Evolutionary conservation across 2,797 vertebrate species (phyloP).

Genomic region (Apogon talboti): DNA sequence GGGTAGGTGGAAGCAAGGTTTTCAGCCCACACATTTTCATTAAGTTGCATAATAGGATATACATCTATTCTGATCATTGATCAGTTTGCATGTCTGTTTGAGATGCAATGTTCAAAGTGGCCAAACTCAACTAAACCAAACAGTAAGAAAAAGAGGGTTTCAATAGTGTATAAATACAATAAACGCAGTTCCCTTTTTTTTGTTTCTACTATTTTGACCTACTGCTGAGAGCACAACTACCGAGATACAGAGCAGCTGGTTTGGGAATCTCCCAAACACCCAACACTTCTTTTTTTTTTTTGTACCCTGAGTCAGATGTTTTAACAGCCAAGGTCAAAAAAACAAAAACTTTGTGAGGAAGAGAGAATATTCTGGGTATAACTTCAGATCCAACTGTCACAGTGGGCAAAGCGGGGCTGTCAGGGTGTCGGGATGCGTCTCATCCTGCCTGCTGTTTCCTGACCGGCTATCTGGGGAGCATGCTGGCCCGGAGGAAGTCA

Average conservation of each 20-base stretch:
- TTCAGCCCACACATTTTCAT: too few relatives aligned
- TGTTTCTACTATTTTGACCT: slow-evolving; percentile 22
- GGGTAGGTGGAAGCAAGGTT: too few relatives aligned
- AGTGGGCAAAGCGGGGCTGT: slow-evolving; percentile 48
- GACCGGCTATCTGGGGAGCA: slow-evolving; percentile 78
- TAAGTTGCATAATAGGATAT: too few relatives aligned
- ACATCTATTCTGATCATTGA: too few relatives aligned
- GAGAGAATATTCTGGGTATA: slow-evolving; percentile 48
- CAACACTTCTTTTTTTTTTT: slow-evolving; percentile 34
- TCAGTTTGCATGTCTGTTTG: too few relatives aligned
- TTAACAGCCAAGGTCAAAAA: slow-evolving; percentile 37
- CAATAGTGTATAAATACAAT: slow-evolving; percentile 9
- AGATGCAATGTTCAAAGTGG: too few relatives aligned
- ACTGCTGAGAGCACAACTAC: slow-evolving; percentile 12
- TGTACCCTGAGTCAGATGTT: slow-evolving; percentile 21
- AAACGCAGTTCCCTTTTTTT: slow-evolving; percentile 17
- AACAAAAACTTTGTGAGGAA: slow-evolving; percentile 29
- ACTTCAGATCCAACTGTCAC: slow-evolving; percentile 50
- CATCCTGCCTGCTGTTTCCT: slow-evolving; percentile 83
- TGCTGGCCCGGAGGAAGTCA: slow-evolving; percentile 70
- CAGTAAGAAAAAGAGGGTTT: slow-evolving; percentile 32
- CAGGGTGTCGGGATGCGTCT: slow-evolving; percentile 77
- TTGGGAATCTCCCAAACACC: slow-evolving; percentile 47
- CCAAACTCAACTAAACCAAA: slow-evolving; percentile 22
- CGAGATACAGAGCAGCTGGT: slow-evolving; percentile 20